Base-by-base conservation (phyloP, 1,140 invertebrate species). In the Anastatus disparis region DNA sequence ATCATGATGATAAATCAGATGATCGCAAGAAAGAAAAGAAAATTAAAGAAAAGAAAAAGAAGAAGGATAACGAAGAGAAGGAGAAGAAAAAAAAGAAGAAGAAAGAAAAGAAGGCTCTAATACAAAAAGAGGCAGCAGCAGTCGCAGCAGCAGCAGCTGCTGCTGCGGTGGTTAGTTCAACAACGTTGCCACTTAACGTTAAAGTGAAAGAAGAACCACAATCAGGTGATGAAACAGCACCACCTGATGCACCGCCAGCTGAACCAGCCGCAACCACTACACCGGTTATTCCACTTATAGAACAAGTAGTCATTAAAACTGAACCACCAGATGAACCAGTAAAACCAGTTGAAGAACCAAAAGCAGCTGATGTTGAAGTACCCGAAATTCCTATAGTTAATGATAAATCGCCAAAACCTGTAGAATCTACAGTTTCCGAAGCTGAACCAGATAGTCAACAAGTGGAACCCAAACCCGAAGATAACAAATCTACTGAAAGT, bases 1-100 rank as follows among this genome's bases (percentile, higher is more conserved):
- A 86, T 50, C 81, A 83, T 24, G 79, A 82, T 13, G 83, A 85
- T 22, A 80, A 76, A 44, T 42, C 76, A 0, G 84, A 85, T 2
- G 81, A 87, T 24, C 84, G 83, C 62, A 87, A 86, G 66, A 88
- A 87, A 55, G 86, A 85, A 38, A 87, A 86, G 76, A 87, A 83
- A 65, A 88, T 87, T 42, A 90, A 87, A 72, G 87, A 87, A 71
- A 85, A 88, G 73, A 87, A 87, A 62, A 84, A 84, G 74, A 87
- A 89, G 40, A 87, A 85, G 46, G 83, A 87, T 35, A 79, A 77
- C 13, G 78, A 78, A 46, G 85, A 88, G n/a, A 84, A 86, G 46
- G 83, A 88, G 74, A 87, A 85, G 77, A 85, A 86, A 79, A 87
- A 86, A 75, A 86, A 88, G 76, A 84, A 81, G 78, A 86, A 84